Conservation (phyloP, 2,888 invertebrate species). For the Branchipolynoe longqiensis region DNA sequence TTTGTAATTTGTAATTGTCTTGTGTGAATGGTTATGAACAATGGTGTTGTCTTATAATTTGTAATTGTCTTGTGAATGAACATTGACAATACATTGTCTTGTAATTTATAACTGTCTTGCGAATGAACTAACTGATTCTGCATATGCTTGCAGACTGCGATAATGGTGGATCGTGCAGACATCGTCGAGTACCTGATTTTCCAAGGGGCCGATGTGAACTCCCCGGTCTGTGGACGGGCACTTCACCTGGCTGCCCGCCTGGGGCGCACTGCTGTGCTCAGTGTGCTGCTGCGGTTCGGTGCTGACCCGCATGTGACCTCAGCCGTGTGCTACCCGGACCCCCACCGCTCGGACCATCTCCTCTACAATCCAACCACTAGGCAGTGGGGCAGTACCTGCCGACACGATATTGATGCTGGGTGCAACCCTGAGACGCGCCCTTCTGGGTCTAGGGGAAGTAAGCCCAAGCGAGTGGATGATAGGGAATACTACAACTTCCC, state of each 20-base stretch:
- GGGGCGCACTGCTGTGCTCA: conserved; percentile 7
- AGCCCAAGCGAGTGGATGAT: neutral
- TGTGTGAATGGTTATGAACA: too few species aligned
- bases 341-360: neutral
- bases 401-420: neutral
- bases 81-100: too few species aligned
- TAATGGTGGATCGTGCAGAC: conserved; percentile 1
- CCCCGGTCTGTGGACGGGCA: conserved; percentile 45
- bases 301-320: conserved; percentile 12
- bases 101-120: too few species aligned
- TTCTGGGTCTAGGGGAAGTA: neutral
- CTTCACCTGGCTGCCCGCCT: conserved; percentile 50
- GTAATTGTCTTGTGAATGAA: too few species aligned
- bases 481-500: conserved; percentile 26
- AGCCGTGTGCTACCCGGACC: conserved; percentile 45
- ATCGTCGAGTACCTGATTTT: conserved; percentile 4
- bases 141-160: conserved; percentile 37
- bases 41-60: too few species aligned
- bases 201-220: conserved; percentile 53
- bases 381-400: conserved; percentile 13
- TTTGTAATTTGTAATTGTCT: too few species aligned
- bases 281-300: conserved; percentile 1
- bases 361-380: conserved; percentile 48
- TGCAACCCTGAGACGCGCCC: neutral
- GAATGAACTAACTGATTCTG: neutral